Evolutionary conservation across 2,113 vertebrate species (phyloP).

Genomic region (Excalfactoria chinensis): DNA sequence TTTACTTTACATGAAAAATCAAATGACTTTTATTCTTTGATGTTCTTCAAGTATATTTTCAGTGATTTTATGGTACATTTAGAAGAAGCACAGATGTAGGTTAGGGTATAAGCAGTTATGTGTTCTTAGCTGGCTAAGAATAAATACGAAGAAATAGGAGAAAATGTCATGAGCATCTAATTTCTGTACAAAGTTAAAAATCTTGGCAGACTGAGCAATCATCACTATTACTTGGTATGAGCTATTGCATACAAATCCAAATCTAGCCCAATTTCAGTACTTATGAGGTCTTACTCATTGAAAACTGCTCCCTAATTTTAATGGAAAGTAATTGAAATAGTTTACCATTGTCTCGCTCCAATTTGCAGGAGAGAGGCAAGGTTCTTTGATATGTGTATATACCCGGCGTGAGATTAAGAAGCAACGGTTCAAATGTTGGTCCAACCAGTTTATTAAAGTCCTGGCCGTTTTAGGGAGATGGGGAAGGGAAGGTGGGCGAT

Average conservation of each 20-base stretch:
- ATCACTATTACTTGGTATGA: neutral
- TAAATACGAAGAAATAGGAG: neutral
- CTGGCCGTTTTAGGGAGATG: no score
- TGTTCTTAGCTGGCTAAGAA: neutral
- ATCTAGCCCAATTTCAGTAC: neutral
- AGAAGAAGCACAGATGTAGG: neutral
- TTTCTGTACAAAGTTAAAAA: constrained; percentile 48
- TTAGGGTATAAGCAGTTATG: neutral
- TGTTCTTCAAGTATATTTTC: neutral
- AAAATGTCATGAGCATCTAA: constrained; percentile 26
- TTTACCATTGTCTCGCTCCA: no score
- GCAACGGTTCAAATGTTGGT: no score
- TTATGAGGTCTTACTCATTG: neutral
- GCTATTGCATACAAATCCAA: constrained; percentile 34
- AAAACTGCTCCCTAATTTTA: constrained; percentile 55
- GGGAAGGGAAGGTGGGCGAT: no score
- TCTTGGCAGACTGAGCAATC: constrained; percentile 26
- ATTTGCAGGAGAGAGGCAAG: no score
- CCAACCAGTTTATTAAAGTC: no score
- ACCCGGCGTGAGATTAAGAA: no score
- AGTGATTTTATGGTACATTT: neutral
- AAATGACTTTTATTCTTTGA: neutral
- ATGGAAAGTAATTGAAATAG: constrained; percentile 23
- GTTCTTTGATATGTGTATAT: no score
- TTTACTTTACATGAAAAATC: neutral